Evolutionary conservation across 2,797 vertebrate species (phyloP).

Genomic region (Diplodus puntazzo): DNA sequence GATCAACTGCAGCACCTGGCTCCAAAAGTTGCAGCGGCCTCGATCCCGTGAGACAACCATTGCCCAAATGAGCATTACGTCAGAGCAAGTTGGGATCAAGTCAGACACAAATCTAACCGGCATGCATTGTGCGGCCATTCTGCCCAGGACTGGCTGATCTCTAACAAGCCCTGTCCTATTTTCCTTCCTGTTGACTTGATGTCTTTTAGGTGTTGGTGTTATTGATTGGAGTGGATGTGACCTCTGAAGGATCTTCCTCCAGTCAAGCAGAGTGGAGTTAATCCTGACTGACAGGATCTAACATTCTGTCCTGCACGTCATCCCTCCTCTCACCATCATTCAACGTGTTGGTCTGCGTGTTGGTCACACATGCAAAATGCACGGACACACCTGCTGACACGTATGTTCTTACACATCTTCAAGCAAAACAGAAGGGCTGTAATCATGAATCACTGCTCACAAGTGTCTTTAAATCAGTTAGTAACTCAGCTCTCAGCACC

Average conservation of each 20-base stretch:
- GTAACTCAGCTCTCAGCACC: not conserved
- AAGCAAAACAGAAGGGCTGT: not conserved
- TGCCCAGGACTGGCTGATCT: no score
- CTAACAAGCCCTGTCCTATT: not conserved
- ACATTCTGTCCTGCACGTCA: constrained; percentile 16
- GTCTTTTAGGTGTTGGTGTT: constrained; percentile 8
- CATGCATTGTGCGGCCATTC: no score
- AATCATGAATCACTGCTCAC: not conserved
- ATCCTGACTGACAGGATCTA: constrained; percentile 13
- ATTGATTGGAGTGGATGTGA: constrained; percentile 17
- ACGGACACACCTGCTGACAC: not conserved
- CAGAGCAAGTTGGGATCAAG: no score
- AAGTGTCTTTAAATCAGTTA: constrained; percentile 9
- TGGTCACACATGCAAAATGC: not conserved
- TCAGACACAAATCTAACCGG: no score
- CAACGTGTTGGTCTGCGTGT: not conserved
- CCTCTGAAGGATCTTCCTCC: constrained; percentile 28
- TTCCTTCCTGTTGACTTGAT: not conserved
- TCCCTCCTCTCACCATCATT: not conserved
- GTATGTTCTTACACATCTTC: not conserved
- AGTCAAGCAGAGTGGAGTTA: constrained; percentile 11
- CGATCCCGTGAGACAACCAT: no score
- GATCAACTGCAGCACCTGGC: no score
- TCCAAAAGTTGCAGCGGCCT: no score
- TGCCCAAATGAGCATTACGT: no score